These are phyloP conservation scores for Chiroxiphia lanceolata DNA, from an alignment of 2,797 vertebrate species.

Conservation along the genomic window DNA sequence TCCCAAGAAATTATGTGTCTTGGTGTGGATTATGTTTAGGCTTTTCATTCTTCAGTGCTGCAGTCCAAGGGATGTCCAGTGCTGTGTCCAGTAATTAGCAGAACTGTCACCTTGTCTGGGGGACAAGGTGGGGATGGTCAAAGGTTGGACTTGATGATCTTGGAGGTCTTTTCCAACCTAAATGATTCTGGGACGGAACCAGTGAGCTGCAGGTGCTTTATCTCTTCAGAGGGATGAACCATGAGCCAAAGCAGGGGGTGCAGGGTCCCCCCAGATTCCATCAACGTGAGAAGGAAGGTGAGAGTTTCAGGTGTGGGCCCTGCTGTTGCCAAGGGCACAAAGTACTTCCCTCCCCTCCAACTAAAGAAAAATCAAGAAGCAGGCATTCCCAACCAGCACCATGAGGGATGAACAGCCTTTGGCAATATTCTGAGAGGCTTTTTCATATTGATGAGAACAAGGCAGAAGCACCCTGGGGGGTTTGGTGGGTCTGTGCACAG, in stretches of 20 bases:
- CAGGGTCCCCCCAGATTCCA: neutral
- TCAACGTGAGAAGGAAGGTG: accelerated
- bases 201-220: neutral
- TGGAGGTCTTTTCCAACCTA: neutral
- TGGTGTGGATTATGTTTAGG: neutral
- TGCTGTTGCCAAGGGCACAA: neutral
- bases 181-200: neutral
- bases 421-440: neutral
- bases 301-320: neutral
- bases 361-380: neutral
- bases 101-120: neutral
- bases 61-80: neutral
- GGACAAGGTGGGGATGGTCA: neutral
- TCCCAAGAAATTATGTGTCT: neutral
- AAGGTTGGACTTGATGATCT: neutral
- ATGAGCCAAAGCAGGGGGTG: neutral
- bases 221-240: neutral
- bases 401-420: neutral
- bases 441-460: neutral
- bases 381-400: neutral
- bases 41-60: neutral
- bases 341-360: neutral
- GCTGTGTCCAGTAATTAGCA: neutral
- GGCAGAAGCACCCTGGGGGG: neutral
- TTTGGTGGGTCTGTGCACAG: neutral